A percentile compares a stretch with the other conserved stretches of the same genome.
Evolutionary conservation across 2,113 vertebrate species (phyloP).

Genomic region (Grammomys surdaster): DNA sequence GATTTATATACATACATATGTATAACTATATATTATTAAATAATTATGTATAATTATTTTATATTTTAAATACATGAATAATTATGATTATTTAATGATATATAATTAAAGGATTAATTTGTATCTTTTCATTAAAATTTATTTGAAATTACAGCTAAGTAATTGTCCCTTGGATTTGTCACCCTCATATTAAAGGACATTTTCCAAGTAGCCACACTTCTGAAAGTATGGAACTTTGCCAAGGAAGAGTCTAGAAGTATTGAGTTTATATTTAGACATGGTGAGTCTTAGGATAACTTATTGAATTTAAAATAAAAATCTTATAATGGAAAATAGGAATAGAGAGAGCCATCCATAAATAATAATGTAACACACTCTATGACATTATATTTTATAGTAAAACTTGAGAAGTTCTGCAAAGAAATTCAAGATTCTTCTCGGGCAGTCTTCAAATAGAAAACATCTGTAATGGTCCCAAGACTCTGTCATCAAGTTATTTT

Average conservation of each 20-base stretch:
- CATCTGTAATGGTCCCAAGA: background rate
- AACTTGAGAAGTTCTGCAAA: constrained; percentile 3
- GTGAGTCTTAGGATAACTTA: background rate
- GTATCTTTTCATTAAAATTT: constrained; percentile 5
- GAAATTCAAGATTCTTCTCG: background rate
- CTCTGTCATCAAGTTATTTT: background rate
- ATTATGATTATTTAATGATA: background rate
- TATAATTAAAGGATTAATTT: background rate
- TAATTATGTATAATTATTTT: background rate
- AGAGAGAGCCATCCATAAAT: background rate
- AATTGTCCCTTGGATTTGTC: constrained; percentile 2
- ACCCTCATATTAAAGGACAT: background rate
- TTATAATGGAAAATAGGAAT: background rate
- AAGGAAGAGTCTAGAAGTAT: background rate
- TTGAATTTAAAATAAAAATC: constrained; percentile 55
- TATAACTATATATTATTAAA: background rate
- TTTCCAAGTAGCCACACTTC: background rate
- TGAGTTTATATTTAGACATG: background rate
- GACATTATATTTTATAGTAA: background rate
- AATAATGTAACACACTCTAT: background rate
- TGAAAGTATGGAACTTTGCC: background rate
- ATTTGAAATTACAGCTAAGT: background rate
- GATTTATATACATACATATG: background rate
- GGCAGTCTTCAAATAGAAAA: constrained; percentile 41
- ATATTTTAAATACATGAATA: too few relatives aligned